Evolutionary conservation across 1,140 invertebrate species (phyloP).

Genomic region (Brachionus rubens): DNA sequence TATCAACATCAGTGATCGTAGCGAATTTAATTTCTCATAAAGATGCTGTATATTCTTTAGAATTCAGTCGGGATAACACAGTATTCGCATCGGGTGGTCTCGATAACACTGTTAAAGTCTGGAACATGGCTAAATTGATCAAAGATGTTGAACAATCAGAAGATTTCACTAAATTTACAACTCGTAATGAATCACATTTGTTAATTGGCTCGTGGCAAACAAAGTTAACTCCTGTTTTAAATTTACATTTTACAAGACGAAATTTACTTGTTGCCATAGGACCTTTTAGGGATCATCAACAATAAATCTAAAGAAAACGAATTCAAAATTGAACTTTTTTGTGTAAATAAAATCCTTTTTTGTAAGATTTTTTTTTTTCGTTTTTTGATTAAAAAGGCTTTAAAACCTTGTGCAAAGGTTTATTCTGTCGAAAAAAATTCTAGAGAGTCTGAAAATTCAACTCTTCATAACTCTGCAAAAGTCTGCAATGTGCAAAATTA

Average conservation of each 20-base stretch:
- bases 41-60: conserved; percentile 36
- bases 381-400: neutral
- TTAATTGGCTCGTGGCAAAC: conserved; percentile 41
- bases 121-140: conserved; percentile 35
- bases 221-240: conserved; percentile 13
- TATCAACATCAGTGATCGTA: conserved; percentile 12
- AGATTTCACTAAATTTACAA: conserved; percentile 32
- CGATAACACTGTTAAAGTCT: conserved; percentile 44
- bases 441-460: too few relatives aligned
- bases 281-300: conserved; percentile 19
- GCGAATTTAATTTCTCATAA: conserved; percentile 1
- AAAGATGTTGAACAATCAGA: conserved; percentile 45
- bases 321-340: neutral
- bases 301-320: neutral
- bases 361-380: neutral
- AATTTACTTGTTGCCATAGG: conserved; percentile 43
- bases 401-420: neutral
- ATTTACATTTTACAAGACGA: conserved; percentile 36
- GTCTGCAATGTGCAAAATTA: too few relatives aligned
- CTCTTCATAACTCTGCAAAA: too few relatives aligned
- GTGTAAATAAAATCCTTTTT: conserved; percentile 29
- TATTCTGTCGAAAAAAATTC: too few relatives aligned
- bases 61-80: conserved; percentile 22
- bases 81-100: conserved; percentile 21
- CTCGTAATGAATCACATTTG: conserved; percentile 6